phyloP scores from a whole-genome alignment of 2,888 invertebrate genomes.

The Plebejus argus region DNA sequence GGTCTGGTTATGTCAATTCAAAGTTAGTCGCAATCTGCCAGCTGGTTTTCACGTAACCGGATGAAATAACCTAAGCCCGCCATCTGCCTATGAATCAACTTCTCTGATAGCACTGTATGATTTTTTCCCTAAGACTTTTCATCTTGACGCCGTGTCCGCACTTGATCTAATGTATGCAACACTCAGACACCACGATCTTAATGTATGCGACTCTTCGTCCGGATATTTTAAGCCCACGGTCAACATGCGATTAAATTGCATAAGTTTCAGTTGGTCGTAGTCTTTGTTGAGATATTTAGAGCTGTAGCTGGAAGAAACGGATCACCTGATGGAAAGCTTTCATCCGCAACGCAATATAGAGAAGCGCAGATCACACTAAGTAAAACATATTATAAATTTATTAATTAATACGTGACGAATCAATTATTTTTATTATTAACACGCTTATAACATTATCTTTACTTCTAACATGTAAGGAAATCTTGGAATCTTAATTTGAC shows the following conservation, averaged over 20 bases:
- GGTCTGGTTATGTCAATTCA: no score
- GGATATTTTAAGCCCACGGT: conserved; percentile 10
- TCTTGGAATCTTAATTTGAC: no score
- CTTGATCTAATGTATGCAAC: conserved; percentile 12
- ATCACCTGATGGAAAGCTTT: no score
- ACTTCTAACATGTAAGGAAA: no score
- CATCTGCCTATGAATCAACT: no score
- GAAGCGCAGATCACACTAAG: not conserved
- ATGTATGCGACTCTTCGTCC: conserved; percentile 2
- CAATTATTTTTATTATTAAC: no score
- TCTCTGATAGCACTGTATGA: not conserved
- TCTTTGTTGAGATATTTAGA: not conserved
- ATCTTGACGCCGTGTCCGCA: not conserved
- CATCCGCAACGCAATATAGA: not conserved
- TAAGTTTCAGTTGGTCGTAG: not conserved
- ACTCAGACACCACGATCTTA: not conserved
- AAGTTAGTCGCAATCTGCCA: no score
- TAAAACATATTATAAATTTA: not conserved
- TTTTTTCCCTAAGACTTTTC: not conserved
- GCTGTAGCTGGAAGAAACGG: no score
- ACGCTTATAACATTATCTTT: no score
- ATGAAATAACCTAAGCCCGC: no score
- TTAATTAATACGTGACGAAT: no score
- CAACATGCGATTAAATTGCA: conserved; percentile 13
- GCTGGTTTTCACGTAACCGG: no score